Evolutionary conservation across 1,140 invertebrate genomes (phyloP).

Genomic region (Platyscapa corneri): DNA sequence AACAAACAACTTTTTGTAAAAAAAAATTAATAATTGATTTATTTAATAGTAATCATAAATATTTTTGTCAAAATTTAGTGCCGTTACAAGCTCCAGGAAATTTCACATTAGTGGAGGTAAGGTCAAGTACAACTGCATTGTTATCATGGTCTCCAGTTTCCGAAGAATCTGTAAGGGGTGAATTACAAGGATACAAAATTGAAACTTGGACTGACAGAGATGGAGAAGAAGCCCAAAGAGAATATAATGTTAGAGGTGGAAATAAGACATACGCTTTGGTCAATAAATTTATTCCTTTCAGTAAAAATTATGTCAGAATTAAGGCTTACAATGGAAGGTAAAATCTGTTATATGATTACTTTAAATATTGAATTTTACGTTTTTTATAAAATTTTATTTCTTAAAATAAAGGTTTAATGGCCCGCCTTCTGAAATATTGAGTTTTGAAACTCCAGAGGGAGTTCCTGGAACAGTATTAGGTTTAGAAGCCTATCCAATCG

Average conservation of each 20-base stretch:
- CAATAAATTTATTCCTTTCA: slow-evolving; percentile 90
- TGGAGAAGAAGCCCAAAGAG: slow-evolving; percentile 82
- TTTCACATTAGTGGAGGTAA: slow-evolving; percentile 85
- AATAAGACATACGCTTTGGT: slow-evolving; percentile 84
- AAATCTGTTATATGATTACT: slow-evolving; percentile 33
- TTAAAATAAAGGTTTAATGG: slow-evolving; percentile 82
- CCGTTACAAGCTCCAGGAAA: slow-evolving; percentile 88
- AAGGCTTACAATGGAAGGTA: slow-evolving; percentile 90
- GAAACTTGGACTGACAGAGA: slow-evolving; percentile 94
- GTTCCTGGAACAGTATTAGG: slow-evolving; percentile 90
- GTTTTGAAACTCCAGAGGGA: slow-evolving; percentile 93
- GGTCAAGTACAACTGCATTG: slow-evolving; percentile 83
- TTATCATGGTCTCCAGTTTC: slow-evolving; percentile 90
- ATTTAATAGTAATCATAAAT: neutral
- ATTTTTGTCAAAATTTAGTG: slow-evolving; percentile 69
- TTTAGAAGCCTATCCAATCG: slow-evolving; percentile 89
- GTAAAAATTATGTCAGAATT: slow-evolving; percentile 92
- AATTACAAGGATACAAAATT: slow-evolving; percentile 96
- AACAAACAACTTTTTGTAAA: slow-evolving; percentile 44
- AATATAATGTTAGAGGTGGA: slow-evolving; percentile 85
- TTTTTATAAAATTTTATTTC: slow-evolving; percentile 2
- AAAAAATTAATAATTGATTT: neutral
- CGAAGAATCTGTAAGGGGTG: slow-evolving; percentile 86
- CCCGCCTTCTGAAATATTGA: slow-evolving; percentile 88
- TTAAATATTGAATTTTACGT: neutral